Conservation (phyloP, 2,888 invertebrate genomes). For the Linnaemya vulpina region DNA sequence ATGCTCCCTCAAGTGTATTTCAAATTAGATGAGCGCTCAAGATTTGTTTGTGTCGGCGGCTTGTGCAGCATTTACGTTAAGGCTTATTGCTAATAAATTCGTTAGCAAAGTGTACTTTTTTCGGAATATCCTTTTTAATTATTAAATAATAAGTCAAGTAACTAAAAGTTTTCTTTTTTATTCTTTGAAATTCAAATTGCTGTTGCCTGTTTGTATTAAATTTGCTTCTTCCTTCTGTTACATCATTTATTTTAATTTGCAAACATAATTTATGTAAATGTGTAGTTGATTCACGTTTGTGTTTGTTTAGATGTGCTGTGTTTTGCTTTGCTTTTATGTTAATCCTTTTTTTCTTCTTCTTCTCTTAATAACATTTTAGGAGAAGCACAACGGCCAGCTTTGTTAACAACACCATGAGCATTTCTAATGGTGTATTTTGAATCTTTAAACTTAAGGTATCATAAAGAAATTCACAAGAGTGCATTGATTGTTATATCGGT, state of each 20-base stretch:
- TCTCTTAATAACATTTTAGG: no score
- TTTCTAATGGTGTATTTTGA: no score
- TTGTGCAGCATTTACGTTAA: conserved; percentile 24
- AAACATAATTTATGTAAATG: conserved; percentile 36
- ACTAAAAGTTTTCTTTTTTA: neutral
- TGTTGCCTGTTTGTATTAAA: neutral
- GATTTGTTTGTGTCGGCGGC: neutral
- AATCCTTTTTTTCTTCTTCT: no score
- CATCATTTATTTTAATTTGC: conserved; percentile 34
- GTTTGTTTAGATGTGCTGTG: neutral
- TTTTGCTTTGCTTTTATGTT: neutral
- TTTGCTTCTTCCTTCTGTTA: neutral
- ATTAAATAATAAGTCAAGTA: conserved; percentile 15
- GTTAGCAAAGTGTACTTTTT: conserved; percentile 41
- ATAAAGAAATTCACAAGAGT: no score
- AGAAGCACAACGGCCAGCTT: no score
- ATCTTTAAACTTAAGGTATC: no score
- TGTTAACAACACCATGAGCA: no score
- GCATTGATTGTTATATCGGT: no score
- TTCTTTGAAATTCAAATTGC: neutral
- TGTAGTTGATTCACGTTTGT: conserved; percentile 23
- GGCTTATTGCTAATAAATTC: conserved; percentile 49
- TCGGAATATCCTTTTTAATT: conserved; percentile 43
- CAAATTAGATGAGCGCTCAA: neutral
- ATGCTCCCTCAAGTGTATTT: conserved; percentile 35